Evolutionary conservation across 2,797 vertebrate species (phyloP).

Genomic region (Rhincodon typus): DNA sequence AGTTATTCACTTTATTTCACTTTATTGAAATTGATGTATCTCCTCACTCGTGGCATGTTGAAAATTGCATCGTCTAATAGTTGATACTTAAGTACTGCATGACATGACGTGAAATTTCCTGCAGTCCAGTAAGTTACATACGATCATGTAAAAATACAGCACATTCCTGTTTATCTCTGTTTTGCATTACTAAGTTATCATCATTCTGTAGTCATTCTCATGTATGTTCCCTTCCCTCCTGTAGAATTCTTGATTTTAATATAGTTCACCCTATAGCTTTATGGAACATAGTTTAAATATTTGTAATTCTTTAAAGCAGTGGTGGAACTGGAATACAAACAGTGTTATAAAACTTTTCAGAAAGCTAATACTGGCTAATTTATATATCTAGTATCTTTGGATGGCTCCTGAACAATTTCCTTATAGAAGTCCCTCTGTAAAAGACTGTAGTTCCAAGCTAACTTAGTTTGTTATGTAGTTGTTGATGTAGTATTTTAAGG

Average conservation of each 20-base stretch:
- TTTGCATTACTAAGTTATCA: neutral
- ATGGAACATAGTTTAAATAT: neutral
- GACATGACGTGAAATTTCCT: neutral
- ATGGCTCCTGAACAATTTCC: neutral
- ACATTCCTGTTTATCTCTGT: neutral
- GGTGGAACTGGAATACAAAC: neutral
- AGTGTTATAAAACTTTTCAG: neutral
- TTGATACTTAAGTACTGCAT: neutral
- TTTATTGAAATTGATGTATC: conserved; percentile 3
- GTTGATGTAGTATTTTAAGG: neutral
- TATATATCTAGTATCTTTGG: neutral
- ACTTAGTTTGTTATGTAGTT: neutral
- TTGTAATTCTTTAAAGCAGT: neutral
- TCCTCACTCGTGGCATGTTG: too few species aligned
- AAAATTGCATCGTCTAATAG: neutral
- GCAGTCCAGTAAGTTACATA: neutral
- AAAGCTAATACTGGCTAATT: neutral
- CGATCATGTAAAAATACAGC: neutral
- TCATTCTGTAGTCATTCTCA: neutral
- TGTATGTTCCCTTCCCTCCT: neutral
- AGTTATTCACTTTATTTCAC: neutral
- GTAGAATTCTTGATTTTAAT: neutral
- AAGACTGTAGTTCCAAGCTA: conserved; percentile 23
- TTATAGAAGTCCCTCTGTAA: neutral
- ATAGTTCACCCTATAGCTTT: too few species aligned